Conservation (phyloP, 2,113 vertebrate genomes). For the Eidolon helvum region DNA sequence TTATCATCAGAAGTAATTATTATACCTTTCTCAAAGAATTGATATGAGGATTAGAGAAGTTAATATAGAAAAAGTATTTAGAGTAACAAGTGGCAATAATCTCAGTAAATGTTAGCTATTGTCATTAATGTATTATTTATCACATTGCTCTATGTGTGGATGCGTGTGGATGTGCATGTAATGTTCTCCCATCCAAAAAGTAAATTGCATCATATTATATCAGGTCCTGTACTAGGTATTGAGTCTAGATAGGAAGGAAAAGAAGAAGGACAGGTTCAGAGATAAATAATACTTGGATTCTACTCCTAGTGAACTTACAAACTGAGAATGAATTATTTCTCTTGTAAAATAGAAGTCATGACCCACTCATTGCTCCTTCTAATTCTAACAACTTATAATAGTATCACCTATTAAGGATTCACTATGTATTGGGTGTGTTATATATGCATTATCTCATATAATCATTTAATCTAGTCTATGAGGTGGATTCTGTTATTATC, state of each 20-base stretch:
- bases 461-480: not conserved
- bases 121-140: not conserved
- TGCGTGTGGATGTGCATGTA: not conserved
- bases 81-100: not conserved
- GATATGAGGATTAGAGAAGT: not conserved
- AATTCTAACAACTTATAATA: not conserved
- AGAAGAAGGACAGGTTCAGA: not conserved
- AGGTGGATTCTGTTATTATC: not conserved
- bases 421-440: not conserved
- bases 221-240: not conserved
- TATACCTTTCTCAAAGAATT: not conserved
- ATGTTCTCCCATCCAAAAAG: not conserved
- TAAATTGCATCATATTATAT: not conserved
- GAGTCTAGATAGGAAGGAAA: not conserved
- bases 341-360: not conserved
- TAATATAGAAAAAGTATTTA: not conserved
- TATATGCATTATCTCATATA: not conserved
- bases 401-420: not conserved
- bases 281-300: not conserved
- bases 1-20: not conserved
- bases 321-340: conserved; percentile 1
- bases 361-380: not conserved
- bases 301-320: not conserved
- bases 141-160: not conserved
- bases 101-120: not conserved